Percentiles rank a stretch among this genome's conserved stretches.
phyloP scores from a whole-genome alignment of 2,113 vertebrate species.

The Pangasianodon gigas region DNA sequence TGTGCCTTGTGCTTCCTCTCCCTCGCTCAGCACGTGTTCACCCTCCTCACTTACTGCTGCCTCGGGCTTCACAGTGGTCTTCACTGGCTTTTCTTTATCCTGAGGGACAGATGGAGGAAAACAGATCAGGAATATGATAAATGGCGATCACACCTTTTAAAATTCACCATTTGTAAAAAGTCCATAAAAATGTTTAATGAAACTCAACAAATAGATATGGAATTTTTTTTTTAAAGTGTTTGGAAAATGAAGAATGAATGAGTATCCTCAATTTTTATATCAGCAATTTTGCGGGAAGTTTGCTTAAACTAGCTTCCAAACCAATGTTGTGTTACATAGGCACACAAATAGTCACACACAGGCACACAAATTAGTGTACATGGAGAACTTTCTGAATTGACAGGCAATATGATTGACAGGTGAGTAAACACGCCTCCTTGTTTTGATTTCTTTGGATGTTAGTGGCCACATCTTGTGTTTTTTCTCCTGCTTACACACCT shows the following conservation, averaged over 20 bases:
- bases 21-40: slow-evolving; percentile 69
- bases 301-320: not conserved
- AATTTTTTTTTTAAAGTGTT: not conserved
- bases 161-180: not conserved
- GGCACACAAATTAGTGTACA: too few relatives aligned
- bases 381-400: not conserved
- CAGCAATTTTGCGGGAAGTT: not conserved
- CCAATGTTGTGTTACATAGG: not conserved
- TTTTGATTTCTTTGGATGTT: not conserved
- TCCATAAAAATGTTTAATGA: not conserved
- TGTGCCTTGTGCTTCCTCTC: slow-evolving; percentile 74
- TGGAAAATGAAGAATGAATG: not conserved
- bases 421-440: not conserved
- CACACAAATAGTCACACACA: not conserved
- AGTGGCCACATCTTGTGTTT: not conserved
- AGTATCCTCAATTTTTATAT: not conserved
- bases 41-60: slow-evolving; percentile 66
- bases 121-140: not conserved
- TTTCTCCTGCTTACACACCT: not conserved
- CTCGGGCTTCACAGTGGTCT: slow-evolving; percentile 76
- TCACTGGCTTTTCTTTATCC: slow-evolving; percentile 66
- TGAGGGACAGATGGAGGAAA: not conserved
- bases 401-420: not conserved
- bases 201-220: not conserved
- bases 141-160: not conserved